Evolutionary conservation across 2,797 vertebrate genomes (phyloP).

Genomic region (Dipus sagitta): DNA sequence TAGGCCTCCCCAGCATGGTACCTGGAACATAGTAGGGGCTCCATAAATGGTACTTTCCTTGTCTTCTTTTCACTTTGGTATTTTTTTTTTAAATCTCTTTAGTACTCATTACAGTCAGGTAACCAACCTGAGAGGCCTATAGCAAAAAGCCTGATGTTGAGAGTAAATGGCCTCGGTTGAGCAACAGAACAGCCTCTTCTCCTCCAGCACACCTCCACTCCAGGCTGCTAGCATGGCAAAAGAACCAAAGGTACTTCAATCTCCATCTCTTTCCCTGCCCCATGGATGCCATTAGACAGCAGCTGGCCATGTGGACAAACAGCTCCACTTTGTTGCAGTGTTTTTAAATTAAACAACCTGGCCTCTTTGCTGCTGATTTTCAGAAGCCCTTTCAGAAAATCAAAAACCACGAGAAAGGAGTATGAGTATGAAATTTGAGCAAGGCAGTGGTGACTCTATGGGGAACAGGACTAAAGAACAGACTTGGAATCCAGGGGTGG

Average conservation of each 20-base stretch:
- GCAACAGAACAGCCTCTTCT: not conserved
- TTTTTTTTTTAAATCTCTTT: slow-evolving; percentile 19
- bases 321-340: slow-evolving; percentile 72
- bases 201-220: not conserved
- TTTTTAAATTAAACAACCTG: slow-evolving; percentile 59
- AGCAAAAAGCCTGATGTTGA: slow-evolving; percentile 60
- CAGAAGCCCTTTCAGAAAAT: slow-evolving; percentile 62
- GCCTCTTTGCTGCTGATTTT: slow-evolving; percentile 71
- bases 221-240: slow-evolving; percentile 82
- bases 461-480: not conserved
- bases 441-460: not conserved
- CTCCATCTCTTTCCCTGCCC: slow-evolving; percentile 78
- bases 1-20: not conserved
- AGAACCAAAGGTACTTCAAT: slow-evolving; percentile 83
- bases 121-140: slow-evolving; percentile 33
- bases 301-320: slow-evolving; percentile 87
- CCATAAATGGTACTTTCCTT: not conserved
- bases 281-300: slow-evolving; percentile 90
- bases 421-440: not conserved
- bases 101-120: slow-evolving; percentile 11
- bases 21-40: slow-evolving; percentile 42
- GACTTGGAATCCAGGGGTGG: not conserved
- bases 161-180: slow-evolving; percentile 55
- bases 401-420: not conserved
- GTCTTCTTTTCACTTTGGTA: not conserved